These are phyloP conservation scores for Thunnus albacares DNA, from an alignment of 2,797 vertebrate species.

Conservation along the genomic window DNA sequence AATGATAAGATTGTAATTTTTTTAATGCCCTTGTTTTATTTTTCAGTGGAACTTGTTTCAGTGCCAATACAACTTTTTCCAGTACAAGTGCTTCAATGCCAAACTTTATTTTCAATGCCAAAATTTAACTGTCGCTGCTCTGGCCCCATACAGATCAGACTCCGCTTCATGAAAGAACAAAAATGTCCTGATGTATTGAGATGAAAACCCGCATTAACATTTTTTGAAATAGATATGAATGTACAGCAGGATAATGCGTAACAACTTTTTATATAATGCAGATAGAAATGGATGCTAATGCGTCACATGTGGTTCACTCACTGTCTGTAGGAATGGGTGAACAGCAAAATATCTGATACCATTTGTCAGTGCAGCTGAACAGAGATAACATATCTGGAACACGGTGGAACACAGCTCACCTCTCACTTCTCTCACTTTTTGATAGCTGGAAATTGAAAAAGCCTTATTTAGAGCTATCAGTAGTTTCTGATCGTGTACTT, in stretches of 20 bases:
- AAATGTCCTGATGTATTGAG: background rate
- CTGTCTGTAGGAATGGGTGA: slow-evolving; percentile 18
- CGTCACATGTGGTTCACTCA: slow-evolving; percentile 19
- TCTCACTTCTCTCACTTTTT: slow-evolving; percentile 30
- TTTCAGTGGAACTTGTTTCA: no score
- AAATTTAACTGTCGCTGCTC: no score
- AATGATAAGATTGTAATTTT: no score
- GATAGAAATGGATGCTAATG: slow-evolving; percentile 19
- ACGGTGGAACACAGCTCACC: slow-evolving; percentile 37
- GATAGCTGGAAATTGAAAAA: slow-evolving; percentile 51
- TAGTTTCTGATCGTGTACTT: slow-evolving; percentile 21
- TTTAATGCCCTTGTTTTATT: no score
- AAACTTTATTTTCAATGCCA: no score
- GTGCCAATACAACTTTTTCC: no score
- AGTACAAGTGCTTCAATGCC: no score
- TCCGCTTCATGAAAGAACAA: background rate
- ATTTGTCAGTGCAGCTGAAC: slow-evolving; percentile 38
- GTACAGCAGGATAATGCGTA: background rate
- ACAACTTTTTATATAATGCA: background rate
- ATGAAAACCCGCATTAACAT: background rate
- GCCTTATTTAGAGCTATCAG: slow-evolving; percentile 55
- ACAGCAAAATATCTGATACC: slow-evolving; percentile 2
- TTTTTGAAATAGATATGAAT: background rate
- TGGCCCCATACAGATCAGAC: background rate
- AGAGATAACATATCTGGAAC: slow-evolving; percentile 47